Conservation (phyloP, 2,113 vertebrate genomes). For the Irena cyanogastra region DNA sequence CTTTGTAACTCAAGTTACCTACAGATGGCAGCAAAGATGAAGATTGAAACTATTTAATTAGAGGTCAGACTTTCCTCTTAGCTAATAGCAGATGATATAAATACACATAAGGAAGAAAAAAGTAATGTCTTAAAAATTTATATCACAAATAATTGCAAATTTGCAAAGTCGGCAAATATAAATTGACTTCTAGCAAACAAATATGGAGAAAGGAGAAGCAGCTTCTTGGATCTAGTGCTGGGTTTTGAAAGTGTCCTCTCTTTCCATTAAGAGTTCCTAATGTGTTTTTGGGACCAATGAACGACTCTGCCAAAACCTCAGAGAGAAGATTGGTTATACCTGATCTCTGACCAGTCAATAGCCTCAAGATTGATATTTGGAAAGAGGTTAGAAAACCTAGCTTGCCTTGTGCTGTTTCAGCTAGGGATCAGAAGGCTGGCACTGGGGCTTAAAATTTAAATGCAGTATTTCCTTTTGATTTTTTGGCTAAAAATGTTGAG, state of each 20-base stretch:
- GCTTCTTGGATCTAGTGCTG: background rate
- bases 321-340: background rate
- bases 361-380: background rate
- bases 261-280: background rate
- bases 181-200: background rate
- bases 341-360: background rate
- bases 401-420: background rate
- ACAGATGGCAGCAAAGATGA: conserved; percentile 57
- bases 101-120: background rate
- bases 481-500: background rate
- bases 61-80: background rate
- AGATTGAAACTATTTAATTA: background rate
- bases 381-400: background rate
- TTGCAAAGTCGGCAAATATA: background rate
- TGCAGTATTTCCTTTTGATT: background rate
- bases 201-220: background rate
- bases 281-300: background rate
- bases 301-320: background rate
- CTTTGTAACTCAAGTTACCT: background rate
- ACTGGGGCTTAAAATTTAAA: background rate
- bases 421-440: background rate
- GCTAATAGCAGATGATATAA: background rate
- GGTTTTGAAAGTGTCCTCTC: background rate
- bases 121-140: background rate
- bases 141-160: background rate